Conservation (phyloP, 37 sponge, comb jelly and placozoan species). For the Ianthella basta region DNA sequence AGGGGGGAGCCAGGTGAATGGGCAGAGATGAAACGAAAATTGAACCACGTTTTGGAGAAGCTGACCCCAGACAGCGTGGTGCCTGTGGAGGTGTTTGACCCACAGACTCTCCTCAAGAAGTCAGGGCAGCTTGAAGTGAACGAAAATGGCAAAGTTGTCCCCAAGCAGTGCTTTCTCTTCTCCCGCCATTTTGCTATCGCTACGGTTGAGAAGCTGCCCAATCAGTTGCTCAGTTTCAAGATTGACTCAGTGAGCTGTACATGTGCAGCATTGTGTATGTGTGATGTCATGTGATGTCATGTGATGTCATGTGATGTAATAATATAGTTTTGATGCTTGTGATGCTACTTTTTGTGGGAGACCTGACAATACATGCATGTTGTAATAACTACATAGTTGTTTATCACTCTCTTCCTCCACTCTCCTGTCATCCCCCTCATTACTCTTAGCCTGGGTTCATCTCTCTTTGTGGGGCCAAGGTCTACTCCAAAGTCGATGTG, state of each 20-base stretch:
- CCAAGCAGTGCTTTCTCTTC: slow-evolving; percentile 62
- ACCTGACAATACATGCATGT: too few species aligned
- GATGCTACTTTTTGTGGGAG: too few species aligned
- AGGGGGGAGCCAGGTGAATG: slow-evolving; percentile 61
- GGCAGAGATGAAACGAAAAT: slow-evolving; percentile 65
- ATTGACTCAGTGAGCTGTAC: slow-evolving; percentile 19
- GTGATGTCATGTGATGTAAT: too few species aligned
- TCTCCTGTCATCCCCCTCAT: background rate
- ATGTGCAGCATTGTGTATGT: slow-evolving; percentile 37
- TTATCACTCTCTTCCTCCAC: background rate
- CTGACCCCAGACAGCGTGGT: slow-evolving; percentile 56
- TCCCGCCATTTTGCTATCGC: slow-evolving; percentile 65
- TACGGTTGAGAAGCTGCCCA: background rate
- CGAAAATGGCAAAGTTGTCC: slow-evolving; percentile 51
- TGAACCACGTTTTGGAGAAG: slow-evolving; percentile 61
- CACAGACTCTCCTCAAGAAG: slow-evolving; percentile 55
- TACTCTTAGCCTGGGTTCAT: slow-evolving; percentile 67
- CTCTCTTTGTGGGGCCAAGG: slow-evolving; percentile 65
- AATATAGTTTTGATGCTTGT: background rate
- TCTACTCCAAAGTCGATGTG: slow-evolving; percentile 68
- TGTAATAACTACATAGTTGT: too few species aligned
- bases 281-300: background rate
- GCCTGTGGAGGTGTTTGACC: slow-evolving; percentile 76
- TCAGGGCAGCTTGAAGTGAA: slow-evolving; percentile 52
- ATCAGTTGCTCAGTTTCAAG: background rate